A percentile compares a stretch with the other conserved stretches of the same genome.
Evolutionary conservation across 2,888 invertebrate genomes (phyloP).

Genomic region (Caenorhabditis sp.): DNA sequence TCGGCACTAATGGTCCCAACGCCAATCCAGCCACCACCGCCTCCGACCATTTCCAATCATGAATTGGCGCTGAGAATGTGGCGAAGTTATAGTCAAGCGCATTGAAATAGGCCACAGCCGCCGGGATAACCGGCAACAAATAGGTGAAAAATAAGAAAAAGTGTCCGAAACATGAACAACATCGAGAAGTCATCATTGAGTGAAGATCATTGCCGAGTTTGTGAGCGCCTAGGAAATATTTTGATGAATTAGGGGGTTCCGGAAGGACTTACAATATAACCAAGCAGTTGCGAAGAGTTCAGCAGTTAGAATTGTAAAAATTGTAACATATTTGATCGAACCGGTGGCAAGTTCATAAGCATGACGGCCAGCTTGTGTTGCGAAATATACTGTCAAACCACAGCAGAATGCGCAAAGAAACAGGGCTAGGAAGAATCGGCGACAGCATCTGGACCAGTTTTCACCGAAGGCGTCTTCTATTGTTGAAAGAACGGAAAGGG

Average conservation of each 20-base stretch:
- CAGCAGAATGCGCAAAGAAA: conserved; percentile 59
- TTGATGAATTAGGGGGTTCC: neutral
- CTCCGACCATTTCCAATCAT: conserved; percentile 65
- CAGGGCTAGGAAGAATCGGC: conserved; percentile 66
- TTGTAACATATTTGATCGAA: conserved; percentile 66
- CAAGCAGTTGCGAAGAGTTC: conserved; percentile 69
- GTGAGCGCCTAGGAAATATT: conserved; percentile 61
- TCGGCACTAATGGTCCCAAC: conserved; percentile 67
- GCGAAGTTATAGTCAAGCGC: conserved; percentile 63
- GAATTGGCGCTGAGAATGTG: conserved; percentile 61
- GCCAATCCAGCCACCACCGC: conserved; percentile 65
- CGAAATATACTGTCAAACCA: conserved; percentile 61
- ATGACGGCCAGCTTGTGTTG: conserved; percentile 66
- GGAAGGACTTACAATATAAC: conserved; percentile 68
- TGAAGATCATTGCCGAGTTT: conserved; percentile 67
- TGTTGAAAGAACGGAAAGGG: conserved; percentile 65
- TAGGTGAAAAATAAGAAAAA: conserved; percentile 65
- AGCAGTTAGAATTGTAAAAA: conserved; percentile 65
- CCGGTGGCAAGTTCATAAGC: conserved; percentile 65
- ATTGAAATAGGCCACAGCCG: conserved; percentile 63
- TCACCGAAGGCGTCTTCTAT: conserved; percentile 69
- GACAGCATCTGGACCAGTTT: conserved; percentile 64
- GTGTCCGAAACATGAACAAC: conserved; percentile 69
- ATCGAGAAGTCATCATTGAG: conserved; percentile 58
- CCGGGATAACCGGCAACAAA: conserved; percentile 67